Base-by-base conservation (phyloP, 1,140 invertebrate genomes). In the Amyelois transitella region DNA sequence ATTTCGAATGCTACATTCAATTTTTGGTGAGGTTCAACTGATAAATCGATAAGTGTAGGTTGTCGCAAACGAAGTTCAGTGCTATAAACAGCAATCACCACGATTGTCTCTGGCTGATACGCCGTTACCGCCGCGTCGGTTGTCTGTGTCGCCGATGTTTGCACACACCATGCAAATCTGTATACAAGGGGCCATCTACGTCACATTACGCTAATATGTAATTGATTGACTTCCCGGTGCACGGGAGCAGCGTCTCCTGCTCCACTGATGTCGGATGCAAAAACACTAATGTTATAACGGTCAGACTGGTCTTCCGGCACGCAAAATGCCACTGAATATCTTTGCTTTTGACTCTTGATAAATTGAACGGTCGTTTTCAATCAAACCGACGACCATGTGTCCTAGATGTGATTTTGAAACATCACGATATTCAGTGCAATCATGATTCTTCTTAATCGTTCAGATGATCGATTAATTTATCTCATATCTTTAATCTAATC, bases 191-290 rank as follows among this genome's bases (percentile, higher is more conserved):
- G 62, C 69, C 75, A 80, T 81, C 77, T 72, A 69, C 73, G 73
- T 77, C 72, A 73, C 75, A 84, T 86, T 83, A 86, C 77, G 77
- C 79, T 86, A 86, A 86, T 86, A 87, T 76, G 77, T 82, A 87
- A 81, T 87, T 84, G 80, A 84, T 85, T 85, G 80, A 79, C 66
- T 81, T 77, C 78, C 75, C 71, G 61, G 53, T 76, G 71, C 58
- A 63, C 69, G 66, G 68, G 66, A 77, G 70, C 60, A 66, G 58
- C 63, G 57, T 57, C 56, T 63, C 66, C 73, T 77, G 72, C 77
- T 72, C 76, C 73, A 77, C 69, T 80, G 77, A 86, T 80, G 75
- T 69, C 62, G 69, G 64, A 72, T 77, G 75, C 78, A 83, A 86
- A 85, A 86, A 83, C 81, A 69, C 73, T 83, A 86, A 85, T 85